Percentiles rank a stretch among this genome's conserved stretches.
phyloP scores from a whole-genome alignment of 2,888 invertebrate genomes.

The Stenichneumon culpator region DNA sequence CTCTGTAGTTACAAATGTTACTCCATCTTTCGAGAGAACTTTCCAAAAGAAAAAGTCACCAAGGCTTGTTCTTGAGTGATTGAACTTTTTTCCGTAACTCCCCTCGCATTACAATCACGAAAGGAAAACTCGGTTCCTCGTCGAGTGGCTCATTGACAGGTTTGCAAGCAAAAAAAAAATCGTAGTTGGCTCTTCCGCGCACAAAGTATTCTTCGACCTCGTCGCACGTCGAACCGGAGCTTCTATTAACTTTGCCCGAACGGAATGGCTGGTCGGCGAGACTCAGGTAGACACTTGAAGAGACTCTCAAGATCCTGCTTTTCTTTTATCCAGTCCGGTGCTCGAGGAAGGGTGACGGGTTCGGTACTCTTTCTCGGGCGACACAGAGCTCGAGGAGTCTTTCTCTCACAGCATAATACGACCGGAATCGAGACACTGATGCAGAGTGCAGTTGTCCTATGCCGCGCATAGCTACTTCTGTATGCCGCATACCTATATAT shows the following conservation, averaged over 20 bases:
- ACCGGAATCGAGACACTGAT: conserved; percentile 35
- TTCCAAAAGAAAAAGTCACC: neutral
- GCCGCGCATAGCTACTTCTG: conserved; percentile 13
- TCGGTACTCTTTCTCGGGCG: conserved; percentile 50
- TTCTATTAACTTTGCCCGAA: conserved; percentile 55
- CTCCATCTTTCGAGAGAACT: too few species aligned
- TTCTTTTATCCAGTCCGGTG: conserved; percentile 44
- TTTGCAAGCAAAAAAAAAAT: neutral
- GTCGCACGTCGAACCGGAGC: conserved; percentile 36
- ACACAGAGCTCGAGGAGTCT: conserved; percentile 36
- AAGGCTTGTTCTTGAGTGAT: neutral
- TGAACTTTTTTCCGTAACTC: neutral
- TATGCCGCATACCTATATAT: conserved; percentile 17
- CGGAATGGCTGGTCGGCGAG: conserved; percentile 47
- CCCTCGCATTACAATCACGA: neutral
- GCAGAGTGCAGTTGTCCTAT: conserved; percentile 42
- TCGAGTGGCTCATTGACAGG: neutral
- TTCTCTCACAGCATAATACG: conserved; percentile 4
- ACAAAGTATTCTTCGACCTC: conserved; percentile 13
- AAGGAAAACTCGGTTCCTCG: neutral
- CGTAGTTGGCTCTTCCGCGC: neutral
- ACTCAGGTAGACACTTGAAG: conserved; percentile 62
- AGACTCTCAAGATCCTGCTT: conserved; percentile 41
- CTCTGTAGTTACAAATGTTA: neutral
- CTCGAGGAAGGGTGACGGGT: conserved; percentile 50